phyloP scores from a whole-genome alignment of 1,140 invertebrate species.

The Oncopodura yosiiana region DNA sequence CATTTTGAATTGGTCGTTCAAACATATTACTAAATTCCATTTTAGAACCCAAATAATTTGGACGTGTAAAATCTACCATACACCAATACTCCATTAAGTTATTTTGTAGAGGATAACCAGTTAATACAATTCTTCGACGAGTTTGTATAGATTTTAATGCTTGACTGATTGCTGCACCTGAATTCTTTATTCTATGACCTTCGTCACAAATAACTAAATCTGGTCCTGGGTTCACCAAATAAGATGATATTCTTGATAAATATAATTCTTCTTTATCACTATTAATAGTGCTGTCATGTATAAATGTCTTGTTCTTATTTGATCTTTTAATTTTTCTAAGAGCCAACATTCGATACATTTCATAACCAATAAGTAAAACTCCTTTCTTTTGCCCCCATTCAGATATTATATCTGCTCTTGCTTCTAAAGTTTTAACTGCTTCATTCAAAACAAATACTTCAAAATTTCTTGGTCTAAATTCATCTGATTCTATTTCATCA shows the following conservation, averaged over 20 bases:
- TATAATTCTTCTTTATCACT: slow-evolving; percentile 44
- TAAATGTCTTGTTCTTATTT: slow-evolving; percentile 39
- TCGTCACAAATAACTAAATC: slow-evolving; percentile 93
- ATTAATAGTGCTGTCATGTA: slow-evolving; percentile 36
- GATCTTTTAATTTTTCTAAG: slow-evolving; percentile 49
- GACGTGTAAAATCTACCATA: slow-evolving; percentile 92
- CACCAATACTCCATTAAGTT: slow-evolving; percentile 94
- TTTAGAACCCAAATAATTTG: slow-evolving; percentile 83
- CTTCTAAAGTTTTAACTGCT: slow-evolving; percentile 78
- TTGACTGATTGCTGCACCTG: slow-evolving; percentile 82
- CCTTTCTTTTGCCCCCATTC: slow-evolving; percentile 82
- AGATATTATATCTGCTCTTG: slow-evolving; percentile 58
- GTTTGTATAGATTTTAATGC: slow-evolving; percentile 85
- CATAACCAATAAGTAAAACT: slow-evolving; percentile 94
- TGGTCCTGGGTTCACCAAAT: slow-evolving; percentile 81
- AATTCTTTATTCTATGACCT: slow-evolving; percentile 93
- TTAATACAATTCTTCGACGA: slow-evolving; percentile 77
- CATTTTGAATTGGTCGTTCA: slow-evolving; percentile 86
- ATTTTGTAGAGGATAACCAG: slow-evolving; percentile 90
- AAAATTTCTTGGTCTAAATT: slow-evolving; percentile 61
- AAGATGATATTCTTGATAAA: slow-evolving; percentile 58
- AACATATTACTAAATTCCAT: slow-evolving; percentile 95
- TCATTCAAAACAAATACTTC: slow-evolving; percentile 85
- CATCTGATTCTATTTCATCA: background rate
- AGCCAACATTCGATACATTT: slow-evolving; percentile 82